Evolutionary conservation across 2,888 invertebrate genomes (phyloP).

Genomic region (Hanleya hanleyi): DNA sequence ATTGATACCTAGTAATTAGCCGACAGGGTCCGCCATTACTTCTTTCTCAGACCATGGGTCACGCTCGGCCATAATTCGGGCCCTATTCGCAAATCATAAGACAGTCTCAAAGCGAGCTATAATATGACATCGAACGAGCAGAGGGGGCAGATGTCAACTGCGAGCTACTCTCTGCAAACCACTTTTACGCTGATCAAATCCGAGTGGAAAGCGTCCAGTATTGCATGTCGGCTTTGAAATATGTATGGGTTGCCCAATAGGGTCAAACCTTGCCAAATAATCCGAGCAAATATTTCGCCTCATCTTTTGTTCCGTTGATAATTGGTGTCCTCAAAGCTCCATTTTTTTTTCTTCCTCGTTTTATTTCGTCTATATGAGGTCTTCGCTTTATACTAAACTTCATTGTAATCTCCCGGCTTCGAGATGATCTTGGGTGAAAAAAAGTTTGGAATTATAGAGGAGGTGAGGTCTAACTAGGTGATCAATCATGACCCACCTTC

Average conservation of each 20-base stretch:
- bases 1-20: neutral
- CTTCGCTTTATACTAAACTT: neutral
- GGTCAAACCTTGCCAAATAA: neutral
- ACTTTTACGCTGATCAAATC: neutral
- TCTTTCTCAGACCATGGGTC: conserved; percentile 1
- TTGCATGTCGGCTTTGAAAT: neutral
- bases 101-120: neutral
- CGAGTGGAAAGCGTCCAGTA: neutral
- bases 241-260: neutral
- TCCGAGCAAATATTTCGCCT: neutral
- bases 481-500: neutral
- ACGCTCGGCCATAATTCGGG: neutral
- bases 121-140: neutral
- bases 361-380: neutral
- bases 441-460: neutral
- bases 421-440: neutral
- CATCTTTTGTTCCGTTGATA: neutral
- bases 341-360: neutral
- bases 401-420: neutral
- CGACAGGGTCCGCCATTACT: neutral
- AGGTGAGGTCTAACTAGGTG: neutral
- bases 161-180: neutral
- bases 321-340: too few relatives aligned
- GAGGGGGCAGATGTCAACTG: neutral
- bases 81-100: conserved; percentile 4